phyloP scores from a whole-genome alignment of 2,113 vertebrate species.

The Penelope pileata region DNA sequence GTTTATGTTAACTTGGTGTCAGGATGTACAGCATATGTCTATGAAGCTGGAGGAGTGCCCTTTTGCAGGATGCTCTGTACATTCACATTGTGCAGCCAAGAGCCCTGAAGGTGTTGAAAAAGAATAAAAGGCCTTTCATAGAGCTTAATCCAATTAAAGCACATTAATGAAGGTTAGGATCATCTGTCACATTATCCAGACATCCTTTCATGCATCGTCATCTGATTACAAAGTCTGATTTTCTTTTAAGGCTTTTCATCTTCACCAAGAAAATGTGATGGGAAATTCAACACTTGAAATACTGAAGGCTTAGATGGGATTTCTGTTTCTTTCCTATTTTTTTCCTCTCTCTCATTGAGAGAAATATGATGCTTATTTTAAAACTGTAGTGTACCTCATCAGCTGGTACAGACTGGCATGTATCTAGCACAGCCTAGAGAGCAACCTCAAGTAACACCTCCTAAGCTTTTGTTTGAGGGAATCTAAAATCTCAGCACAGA shows the following conservation, averaged over 20 bases:
- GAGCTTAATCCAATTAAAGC: conserved; percentile 68
- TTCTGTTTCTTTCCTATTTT: neutral
- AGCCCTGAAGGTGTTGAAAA: conserved; percentile 53
- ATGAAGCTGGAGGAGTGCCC: conserved; percentile 20
- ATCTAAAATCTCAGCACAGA: neutral
- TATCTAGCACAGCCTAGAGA: neutral
- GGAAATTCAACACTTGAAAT: conserved; percentile 21
- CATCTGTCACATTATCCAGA: conserved; percentile 66
- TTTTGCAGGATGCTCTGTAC: conserved; percentile 51
- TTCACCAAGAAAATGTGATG: conserved; percentile 24
- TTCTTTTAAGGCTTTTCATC: conserved; percentile 34
- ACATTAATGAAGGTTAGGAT: conserved; percentile 67
- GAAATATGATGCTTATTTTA: neutral
- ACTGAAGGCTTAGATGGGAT: neutral
- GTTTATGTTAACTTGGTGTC: conserved; percentile 45
- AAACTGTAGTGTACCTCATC: neutral
- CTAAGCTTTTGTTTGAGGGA: neutral
- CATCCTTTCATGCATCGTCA: conserved; percentile 49
- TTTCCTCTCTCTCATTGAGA: rapidly evolving
- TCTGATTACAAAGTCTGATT: conserved; percentile 56
- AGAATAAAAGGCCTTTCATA: conserved; percentile 60
- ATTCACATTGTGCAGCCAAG: conserved; percentile 22
- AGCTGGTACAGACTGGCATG: neutral
- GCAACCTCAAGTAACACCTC: neutral
- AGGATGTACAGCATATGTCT: conserved; percentile 54